Evolutionary conservation across 2,113 vertebrate species (phyloP).

Genomic region (Pheucticus melanocephalus): DNA sequence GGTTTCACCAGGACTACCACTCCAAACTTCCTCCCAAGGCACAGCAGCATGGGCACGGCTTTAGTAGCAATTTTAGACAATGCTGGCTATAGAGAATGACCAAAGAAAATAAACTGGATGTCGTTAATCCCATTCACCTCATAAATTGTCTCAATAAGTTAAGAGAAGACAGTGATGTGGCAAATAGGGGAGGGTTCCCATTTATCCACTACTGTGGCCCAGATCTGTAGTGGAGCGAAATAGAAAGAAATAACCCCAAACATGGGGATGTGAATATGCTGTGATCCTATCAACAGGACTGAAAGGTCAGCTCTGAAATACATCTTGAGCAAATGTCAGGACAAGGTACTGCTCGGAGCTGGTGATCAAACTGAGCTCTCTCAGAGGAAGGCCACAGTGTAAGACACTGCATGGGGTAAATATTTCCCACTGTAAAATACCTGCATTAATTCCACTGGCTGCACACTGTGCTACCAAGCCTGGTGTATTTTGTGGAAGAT

Average conservation of each 20-base stretch:
- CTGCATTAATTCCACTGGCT: neutral
- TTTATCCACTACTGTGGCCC: neutral
- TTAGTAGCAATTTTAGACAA: neutral
- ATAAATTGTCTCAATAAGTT: neutral
- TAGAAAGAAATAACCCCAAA: neutral
- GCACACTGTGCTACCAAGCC: neutral
- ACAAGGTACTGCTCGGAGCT: neutral
- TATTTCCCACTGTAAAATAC: neutral
- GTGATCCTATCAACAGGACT: neutral
- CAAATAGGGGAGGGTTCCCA: neutral
- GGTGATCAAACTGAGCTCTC: neutral
- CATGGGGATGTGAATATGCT: accelerated
- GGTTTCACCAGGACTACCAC: neutral
- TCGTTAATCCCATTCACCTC: neutral
- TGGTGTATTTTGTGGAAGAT: neutral
- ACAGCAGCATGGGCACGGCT: accelerated
- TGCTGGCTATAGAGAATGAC: neutral
- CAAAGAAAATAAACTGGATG: neutral
- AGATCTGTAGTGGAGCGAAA: neutral
- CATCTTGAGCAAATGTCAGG: neutral
- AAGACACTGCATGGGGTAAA: neutral
- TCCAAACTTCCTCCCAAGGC: neutral
- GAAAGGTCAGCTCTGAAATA: neutral
- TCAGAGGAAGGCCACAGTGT: neutral
- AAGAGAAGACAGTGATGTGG: neutral